Evolutionary conservation across 1,140 invertebrate species (phyloP).

Genomic region (Hylaeus volcanicus): DNA sequence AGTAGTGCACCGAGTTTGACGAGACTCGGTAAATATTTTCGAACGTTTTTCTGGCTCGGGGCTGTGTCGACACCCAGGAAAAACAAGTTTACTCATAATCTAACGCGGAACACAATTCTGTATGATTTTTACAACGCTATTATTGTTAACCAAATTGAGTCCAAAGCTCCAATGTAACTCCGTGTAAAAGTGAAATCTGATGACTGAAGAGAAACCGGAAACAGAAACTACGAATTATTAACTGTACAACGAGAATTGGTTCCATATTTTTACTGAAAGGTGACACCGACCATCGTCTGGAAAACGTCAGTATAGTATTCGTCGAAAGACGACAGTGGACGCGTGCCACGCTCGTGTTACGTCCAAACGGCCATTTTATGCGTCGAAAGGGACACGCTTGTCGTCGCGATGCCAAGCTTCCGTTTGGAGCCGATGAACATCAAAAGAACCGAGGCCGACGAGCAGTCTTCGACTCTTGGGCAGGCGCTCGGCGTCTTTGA

Average conservation of each 20-base stretch:
- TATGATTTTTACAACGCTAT: background rate
- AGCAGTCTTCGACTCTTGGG: background rate
- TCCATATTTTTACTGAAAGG: too few species aligned
- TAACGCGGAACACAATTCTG: background rate
- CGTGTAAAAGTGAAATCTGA: too few species aligned
- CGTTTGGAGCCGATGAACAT: conserved; percentile 24
- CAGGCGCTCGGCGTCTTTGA: conserved; percentile 34
- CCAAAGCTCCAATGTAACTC: too few species aligned
- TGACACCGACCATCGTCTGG: too few species aligned
- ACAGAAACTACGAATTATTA: too few species aligned
- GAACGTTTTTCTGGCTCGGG: background rate
- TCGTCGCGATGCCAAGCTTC: conserved; percentile 26
- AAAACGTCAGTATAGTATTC: background rate
- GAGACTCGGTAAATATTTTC: background rate
- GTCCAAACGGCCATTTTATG: conserved; percentile 19
- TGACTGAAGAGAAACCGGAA: too few species aligned
- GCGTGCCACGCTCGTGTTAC: conserved; percentile 13
- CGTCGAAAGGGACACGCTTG: background rate
- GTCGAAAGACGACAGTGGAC: background rate
- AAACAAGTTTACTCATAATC: background rate
- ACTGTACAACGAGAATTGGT: too few species aligned
- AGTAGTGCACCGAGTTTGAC: background rate
- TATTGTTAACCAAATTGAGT: too few species aligned
- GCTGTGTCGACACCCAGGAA: background rate
- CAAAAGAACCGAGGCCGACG: conserved; percentile 19